Evolutionary conservation across 2,797 vertebrate genomes (phyloP), one percentile per base, ranked within the genome.

Genomic region (Sebastes alutus): DNA sequence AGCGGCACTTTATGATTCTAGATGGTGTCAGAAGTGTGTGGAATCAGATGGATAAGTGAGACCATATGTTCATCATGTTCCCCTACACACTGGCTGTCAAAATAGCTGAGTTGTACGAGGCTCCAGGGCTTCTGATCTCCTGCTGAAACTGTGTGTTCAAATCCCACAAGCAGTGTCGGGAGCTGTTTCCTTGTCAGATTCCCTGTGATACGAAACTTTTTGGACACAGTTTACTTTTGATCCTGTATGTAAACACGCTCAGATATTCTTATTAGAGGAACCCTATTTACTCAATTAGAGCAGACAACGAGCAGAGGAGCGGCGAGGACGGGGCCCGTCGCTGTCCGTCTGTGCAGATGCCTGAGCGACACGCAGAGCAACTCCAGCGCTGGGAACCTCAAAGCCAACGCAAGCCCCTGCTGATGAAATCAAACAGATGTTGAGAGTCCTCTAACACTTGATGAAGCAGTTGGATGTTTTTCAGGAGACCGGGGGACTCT

Each of bases 341-440:
- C 77, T 83, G 72, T 70, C 59, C 72, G 74, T 69, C 61, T 77
- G 75, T 65, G 70, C 86, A 87, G 83, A 72, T 87, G 85, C 22
- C 62, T 79, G 71, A 66, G 72, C 30, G 65, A 66, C 73, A 78
- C 18, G 12, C 42, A 60, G 10, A 63, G 33, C 4, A 42, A 1
- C 66, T 61, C 23, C 22, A 14, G 84, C 68, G 14, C 61, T 20
- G 35, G 49, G 62, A 78, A 83, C 69, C 81, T 89, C 90, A 91
- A 83, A 89, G 86, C 87, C 83, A 67, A 59, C 4, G 1, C 69
- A 68, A 77, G 63, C 78, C 73, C 75, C 52, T 7, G 10, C 83
- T 87, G 89, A 89, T 67, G 80, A 80, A 82, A 89, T 86, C 88
- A 65, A 87, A 89, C 91, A 92, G 91, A 90, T 93, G 93, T 69